Evolutionary conservation across 2,113 vertebrate species (phyloP), one percentile per base, ranked within the genome.

Genomic region (Callopanchax toddi): DNA sequence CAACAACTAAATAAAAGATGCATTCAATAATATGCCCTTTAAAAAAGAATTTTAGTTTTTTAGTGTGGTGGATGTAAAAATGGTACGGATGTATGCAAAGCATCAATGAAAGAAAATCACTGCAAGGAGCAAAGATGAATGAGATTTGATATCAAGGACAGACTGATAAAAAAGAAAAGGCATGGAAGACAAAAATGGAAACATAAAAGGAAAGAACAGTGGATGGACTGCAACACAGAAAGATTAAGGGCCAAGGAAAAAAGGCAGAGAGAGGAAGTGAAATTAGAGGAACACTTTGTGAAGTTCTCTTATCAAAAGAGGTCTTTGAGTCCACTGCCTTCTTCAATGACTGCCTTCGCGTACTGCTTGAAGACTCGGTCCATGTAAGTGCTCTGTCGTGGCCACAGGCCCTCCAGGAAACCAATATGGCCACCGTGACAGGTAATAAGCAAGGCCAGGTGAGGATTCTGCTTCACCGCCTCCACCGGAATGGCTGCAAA

Each of bases 331-430:
- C 93, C 84, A 62, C 92, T 89, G 78, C 94, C 94, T 12, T 99
- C 90, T 80, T 99, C 97, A 54, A 99, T 92, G 74, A 98, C 82
- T 9, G 96, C 97, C 82, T 95, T 93, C 17, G 95, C 90, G 68
- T 97, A 99, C 90, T 99, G 97, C 87, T 94, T 96, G 92, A 98
- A 99, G 88, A 99, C 94, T 57, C 97, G 93, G 89, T 99, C 97
- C 97, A 99, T 99, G 87, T 98, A 99, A 55, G 96, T 99, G 87
- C 93, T 95, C 66, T 93, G 93, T 53, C 97, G 92, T 21, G 97
- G 97, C 96, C 96, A 99, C 70, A 98, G 82, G 53, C 97, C 97
- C 79, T 99, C 97, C 76, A 99, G 93, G 87, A 99, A 99, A 74
- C 96, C 97, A 77, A 99, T 98, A 61, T 99, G 97, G 90, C 97